These are phyloP conservation scores for Tipula unca DNA, from an alignment of 2,888 invertebrate genomes.

Conservation along the genomic window DNA sequence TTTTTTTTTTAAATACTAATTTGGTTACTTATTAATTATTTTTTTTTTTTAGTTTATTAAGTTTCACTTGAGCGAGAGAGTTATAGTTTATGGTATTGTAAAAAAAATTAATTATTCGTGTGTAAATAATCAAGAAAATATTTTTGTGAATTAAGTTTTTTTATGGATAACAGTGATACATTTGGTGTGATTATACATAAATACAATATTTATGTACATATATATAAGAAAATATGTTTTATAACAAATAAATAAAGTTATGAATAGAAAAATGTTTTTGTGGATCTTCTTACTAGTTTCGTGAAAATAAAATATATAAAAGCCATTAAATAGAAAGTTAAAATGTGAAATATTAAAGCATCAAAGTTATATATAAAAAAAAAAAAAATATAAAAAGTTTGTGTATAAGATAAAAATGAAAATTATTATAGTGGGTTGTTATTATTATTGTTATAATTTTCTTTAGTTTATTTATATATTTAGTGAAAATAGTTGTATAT, in stretches of 20 bases:
- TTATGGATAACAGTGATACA: not conserved
- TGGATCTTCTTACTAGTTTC: not conserved
- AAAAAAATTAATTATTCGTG: not conserved
- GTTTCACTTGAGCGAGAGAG: no score
- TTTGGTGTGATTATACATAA: not conserved
- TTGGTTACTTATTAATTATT: not conserved
- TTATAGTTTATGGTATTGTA: no score
- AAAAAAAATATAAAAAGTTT: not conserved
- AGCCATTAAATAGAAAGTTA: not conserved
- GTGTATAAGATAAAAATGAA: not conserved
- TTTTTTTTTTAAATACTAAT: not conserved
- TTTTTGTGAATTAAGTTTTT: not conserved
- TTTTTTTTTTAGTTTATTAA: not conserved
- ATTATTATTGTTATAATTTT: constrained; percentile 14
- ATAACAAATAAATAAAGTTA: not conserved
- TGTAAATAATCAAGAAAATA: not conserved
- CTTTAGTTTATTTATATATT: not conserved
- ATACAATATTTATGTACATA: not conserved
- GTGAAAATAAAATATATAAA: not conserved
- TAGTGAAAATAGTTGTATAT: not conserved
- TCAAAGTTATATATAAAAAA: not conserved
- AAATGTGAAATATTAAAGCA: not conserved
- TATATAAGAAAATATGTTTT: not conserved
- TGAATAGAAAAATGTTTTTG: not conserved
- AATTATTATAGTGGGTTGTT: not conserved